Percentiles rank a stretch among this genome's conserved stretches.
Conservation (phyloP, 2,888 invertebrate species). For the Sceliomorpha sp. region DNA sequence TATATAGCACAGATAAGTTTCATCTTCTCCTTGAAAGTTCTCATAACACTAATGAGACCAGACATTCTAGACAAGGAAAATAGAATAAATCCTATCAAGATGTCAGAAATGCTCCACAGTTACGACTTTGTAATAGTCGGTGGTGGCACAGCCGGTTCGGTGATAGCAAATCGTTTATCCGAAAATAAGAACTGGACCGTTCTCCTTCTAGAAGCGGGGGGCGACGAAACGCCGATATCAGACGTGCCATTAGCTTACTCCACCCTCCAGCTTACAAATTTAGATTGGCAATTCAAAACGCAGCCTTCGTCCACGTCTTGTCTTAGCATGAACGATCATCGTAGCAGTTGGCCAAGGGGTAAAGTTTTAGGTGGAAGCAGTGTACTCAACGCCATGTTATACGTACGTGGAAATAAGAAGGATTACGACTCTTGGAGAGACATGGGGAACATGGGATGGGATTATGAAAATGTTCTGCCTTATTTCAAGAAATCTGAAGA, state of each 20-base stretch:
- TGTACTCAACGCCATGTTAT: conserved; percentile 84
- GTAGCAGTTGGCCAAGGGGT: conserved; percentile 88
- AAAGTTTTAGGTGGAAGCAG: conserved; percentile 79
- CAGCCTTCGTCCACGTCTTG: conserved; percentile 85
- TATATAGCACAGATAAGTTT: conserved; percentile 85
- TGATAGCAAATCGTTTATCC: conserved; percentile 88
- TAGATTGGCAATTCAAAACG: conserved; percentile 87
- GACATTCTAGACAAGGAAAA: conserved; percentile 87
- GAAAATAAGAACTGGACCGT: conserved; percentile 85
- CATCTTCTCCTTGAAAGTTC: conserved; percentile 84
- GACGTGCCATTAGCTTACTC: conserved; percentile 83
- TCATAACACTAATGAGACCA: conserved; percentile 84
- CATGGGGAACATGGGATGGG: conserved; percentile 80
- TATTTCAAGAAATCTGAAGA: conserved; percentile 92
- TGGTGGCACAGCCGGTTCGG: conserved; percentile 91
- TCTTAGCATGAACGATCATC: conserved; percentile 85
- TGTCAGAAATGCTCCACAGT: conserved; percentile 82
- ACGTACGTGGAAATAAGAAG: conserved; percentile 82
- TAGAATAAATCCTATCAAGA: conserved; percentile 83
- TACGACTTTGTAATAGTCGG: conserved; percentile 92
- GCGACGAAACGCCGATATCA: conserved; percentile 81
- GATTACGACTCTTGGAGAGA: conserved; percentile 83
- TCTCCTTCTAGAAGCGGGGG: conserved; percentile 85
- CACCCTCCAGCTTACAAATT: conserved; percentile 83
- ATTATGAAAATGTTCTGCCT: conserved; percentile 84